phyloP scores from a whole-genome alignment of 2,797 vertebrate genomes.

The Amblyraja radiata region DNA sequence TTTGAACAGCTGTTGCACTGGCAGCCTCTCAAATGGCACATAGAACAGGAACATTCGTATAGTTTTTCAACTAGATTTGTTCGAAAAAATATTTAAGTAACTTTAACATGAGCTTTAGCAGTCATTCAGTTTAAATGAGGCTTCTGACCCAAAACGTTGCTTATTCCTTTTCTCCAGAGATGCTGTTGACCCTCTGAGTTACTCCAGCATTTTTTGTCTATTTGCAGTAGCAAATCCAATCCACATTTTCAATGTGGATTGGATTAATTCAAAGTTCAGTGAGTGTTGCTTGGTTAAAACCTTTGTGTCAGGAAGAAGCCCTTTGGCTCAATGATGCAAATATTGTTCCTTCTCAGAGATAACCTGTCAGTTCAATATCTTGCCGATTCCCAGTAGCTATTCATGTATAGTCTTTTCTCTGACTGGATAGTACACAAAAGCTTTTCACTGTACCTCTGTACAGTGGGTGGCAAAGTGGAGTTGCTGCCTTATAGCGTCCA shows the following conservation, averaged over 20 bases:
- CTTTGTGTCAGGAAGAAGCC: not conserved
- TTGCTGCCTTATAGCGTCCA: too few relatives aligned
- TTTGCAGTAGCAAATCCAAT: too few relatives aligned
- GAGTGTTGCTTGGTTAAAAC: not conserved
- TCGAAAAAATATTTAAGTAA: not conserved
- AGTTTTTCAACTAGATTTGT: not conserved
- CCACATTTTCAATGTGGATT: not conserved
- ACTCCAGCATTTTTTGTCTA: too few relatives aligned
- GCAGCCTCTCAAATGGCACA: not conserved
- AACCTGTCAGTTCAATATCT: not conserved
- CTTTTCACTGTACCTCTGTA: too few relatives aligned
- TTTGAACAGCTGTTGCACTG: not conserved
- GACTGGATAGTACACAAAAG: too few relatives aligned
- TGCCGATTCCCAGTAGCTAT: not conserved
- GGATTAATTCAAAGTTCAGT: not conserved
- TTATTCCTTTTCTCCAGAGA: too few relatives aligned
- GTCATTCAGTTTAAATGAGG: too few relatives aligned
- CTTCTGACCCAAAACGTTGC: too few relatives aligned
- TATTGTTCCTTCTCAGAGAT: not conserved
- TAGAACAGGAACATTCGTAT: not conserved
- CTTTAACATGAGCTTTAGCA: not conserved
- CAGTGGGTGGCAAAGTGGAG: too few relatives aligned
- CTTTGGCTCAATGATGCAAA: not conserved
- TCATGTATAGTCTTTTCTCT: not conserved
- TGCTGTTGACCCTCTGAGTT: too few relatives aligned